Base-by-base conservation (phyloP, 2,113 vertebrate genomes). In the Tyrannus savana region DNA sequence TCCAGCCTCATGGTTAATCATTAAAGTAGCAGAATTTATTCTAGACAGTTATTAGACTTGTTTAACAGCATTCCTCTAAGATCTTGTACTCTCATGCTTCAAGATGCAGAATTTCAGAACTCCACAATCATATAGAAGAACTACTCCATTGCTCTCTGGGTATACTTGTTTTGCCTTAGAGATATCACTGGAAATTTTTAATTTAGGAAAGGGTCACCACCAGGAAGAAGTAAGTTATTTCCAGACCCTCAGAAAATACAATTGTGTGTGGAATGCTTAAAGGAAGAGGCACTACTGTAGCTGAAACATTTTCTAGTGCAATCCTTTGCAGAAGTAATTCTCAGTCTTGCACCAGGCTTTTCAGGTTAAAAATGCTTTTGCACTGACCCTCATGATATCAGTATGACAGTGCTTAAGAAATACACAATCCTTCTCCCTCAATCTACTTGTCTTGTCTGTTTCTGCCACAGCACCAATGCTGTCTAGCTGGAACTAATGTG, bases 401-500 rank as follows among this genome's bases (percentile, higher is more conserved):
- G 4, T 72, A 15, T 76, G 59, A 55, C 58, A 84, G 62, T 25
- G 76, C 33, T 79, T 52, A 91, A 79, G 46, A 72, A 88, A 89
- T 3, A 19, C 55, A n/a, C 12, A n/a, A n/a, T 82, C 37, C 71
- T 90, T 71, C 76, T 13, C 59, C 9, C 9, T 74, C 35, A 18
- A 41, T 66, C 35, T 10, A 1, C 33, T 90, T 52, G 41, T 41
- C 44, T 55, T 89, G 56, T 52, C 59, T 22, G 4, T 76, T 83
- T 91, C 74, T 96, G 75, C 60, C 15, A 6, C 37, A 47, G 49
- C 52, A 82, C 39, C 73, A 60, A 72, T 12, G 28, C 44, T 81
- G 27, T 79, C 31, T 94, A 23, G 33, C 89, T 97, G 95, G 68
- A 97, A 87, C 83, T 96, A 93, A 96, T 66, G 67, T 92, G 93